Percentiles rank a stretch among this genome's conserved stretches.
Conservation (phyloP, 2,888 invertebrate genomes). For the Drosophila falleni region DNA sequence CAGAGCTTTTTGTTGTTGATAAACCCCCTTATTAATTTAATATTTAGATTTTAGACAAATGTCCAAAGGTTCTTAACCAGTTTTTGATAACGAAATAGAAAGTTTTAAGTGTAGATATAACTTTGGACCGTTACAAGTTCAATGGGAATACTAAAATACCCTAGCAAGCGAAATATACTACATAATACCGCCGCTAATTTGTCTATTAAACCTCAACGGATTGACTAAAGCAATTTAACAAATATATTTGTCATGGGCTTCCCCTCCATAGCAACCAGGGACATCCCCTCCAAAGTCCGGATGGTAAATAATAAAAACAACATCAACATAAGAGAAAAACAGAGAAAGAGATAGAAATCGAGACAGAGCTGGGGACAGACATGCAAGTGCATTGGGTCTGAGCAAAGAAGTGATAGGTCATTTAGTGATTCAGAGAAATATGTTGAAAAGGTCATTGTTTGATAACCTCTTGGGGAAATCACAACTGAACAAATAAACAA, state of each 20-base stretch:
- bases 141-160: constrained; percentile 15
- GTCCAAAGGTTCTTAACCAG: background rate
- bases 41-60: background rate
- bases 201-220: constrained; percentile 57
- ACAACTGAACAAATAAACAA: constrained; percentile 18
- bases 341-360: constrained; percentile 1
- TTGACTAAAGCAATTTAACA: constrained; percentile 71
- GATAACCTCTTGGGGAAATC: constrained; percentile 34
- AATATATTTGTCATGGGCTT: constrained; percentile 50
- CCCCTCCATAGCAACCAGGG: constrained; percentile 65
- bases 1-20: background rate
- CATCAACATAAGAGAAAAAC: constrained; percentile 19
- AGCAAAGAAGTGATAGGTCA: constrained; percentile 23
- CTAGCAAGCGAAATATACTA: background rate
- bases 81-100: background rate
- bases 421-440: constrained; percentile 15
- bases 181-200: constrained; percentile 59
- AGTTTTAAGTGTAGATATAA: background rate
- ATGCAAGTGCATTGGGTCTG: constrained; percentile 21
- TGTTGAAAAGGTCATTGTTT: constrained; percentile 3
- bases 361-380: background rate
- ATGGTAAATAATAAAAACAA: constrained; percentile 37
- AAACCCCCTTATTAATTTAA: constrained; percentile 12
- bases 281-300: constrained; percentile 57
- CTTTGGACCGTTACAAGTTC: constrained; percentile 1